phyloP scores from a whole-genome alignment of 2,797 vertebrate genomes.

The Cynodonichthys magdalenae region DNA sequence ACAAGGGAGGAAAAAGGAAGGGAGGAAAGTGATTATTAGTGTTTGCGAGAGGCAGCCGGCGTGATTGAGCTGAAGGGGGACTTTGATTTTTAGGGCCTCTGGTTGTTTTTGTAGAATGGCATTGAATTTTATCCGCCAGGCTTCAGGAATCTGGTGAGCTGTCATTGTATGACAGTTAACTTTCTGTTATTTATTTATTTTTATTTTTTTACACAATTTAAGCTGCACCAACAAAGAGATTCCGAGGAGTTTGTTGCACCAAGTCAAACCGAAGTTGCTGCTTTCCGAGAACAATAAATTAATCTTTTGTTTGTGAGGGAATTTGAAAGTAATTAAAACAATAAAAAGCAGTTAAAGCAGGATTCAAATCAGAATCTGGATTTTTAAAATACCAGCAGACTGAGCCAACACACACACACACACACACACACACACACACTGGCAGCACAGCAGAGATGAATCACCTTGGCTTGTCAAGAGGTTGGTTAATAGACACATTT shows the following conservation, averaged over 20 bases:
- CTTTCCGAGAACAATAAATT: slow-evolving; percentile 37
- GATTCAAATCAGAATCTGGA: slow-evolving; percentile 53
- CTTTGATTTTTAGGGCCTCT: slow-evolving; percentile 81
- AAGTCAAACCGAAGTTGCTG: slow-evolving; percentile 18
- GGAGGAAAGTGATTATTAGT: slow-evolving; percentile 83
- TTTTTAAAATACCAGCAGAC: slow-evolving; percentile 27
- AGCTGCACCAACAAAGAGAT: slow-evolving; percentile 44
- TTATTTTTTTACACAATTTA: slow-evolving; percentile 27
- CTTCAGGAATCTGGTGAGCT: slow-evolving; percentile 73
- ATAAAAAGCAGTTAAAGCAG: slow-evolving; percentile 46
- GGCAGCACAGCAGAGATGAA: slow-evolving; percentile 69
- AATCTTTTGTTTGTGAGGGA: slow-evolving; percentile 20
- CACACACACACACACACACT: slow-evolving; percentile 32
- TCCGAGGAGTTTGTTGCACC: slow-evolving; percentile 36
- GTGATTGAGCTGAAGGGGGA: slow-evolving; percentile 80
- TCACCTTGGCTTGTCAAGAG: slow-evolving; percentile 78
- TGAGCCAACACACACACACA: slow-evolving; percentile 9
- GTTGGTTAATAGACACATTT: slow-evolving; percentile 82
- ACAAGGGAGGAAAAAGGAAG: slow-evolving; percentile 75
- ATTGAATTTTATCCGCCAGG: slow-evolving; percentile 68
- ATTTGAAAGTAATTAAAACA: slow-evolving; percentile 28
- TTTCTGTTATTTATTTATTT: slow-evolving; percentile 38
- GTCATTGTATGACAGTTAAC: slow-evolving; percentile 62
- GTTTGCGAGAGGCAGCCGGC: slow-evolving; percentile 81
- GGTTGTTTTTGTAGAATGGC: slow-evolving; percentile 72